Evolutionary conservation across 2,113 vertebrate species (phyloP).

Genomic region (Galemys pyrenaicus): DNA sequence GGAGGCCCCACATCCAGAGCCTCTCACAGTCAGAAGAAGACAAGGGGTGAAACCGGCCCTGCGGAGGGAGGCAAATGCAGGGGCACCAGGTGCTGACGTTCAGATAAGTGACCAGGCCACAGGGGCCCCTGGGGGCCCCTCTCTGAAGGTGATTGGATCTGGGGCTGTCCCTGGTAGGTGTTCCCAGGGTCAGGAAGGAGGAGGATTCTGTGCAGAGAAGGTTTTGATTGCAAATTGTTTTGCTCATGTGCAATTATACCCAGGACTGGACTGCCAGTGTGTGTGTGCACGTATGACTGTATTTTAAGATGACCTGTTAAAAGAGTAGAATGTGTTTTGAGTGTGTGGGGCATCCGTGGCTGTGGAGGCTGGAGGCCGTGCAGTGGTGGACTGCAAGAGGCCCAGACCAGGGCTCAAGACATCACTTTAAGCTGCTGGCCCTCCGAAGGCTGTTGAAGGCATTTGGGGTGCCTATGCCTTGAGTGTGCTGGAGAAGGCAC

Average conservation of each 20-base stretch:
- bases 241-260: neutral
- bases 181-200: neutral
- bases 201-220: neutral
- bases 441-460: neutral
- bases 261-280: neutral
- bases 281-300: neutral
- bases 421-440: neutral
- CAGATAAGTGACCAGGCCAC: neutral
- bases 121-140: neutral
- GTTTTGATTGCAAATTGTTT: neutral
- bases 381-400: neutral
- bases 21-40: neutral
- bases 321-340: neutral
- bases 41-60: accelerated
- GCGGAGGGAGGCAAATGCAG: neutral
- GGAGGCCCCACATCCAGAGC: neutral
- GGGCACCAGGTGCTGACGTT: neutral
- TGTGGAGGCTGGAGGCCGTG: neutral
- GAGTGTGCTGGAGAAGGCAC: neutral
- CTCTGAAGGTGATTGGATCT: neutral
- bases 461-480: accelerated
- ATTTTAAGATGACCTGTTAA: neutral
- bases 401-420: neutral
- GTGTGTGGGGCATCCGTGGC: neutral
- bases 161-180: neutral